These are phyloP conservation scores for Triplophysa rosa DNA, from an alignment of 2,113 vertebrate genomes.

Conservation along the genomic window DNA sequence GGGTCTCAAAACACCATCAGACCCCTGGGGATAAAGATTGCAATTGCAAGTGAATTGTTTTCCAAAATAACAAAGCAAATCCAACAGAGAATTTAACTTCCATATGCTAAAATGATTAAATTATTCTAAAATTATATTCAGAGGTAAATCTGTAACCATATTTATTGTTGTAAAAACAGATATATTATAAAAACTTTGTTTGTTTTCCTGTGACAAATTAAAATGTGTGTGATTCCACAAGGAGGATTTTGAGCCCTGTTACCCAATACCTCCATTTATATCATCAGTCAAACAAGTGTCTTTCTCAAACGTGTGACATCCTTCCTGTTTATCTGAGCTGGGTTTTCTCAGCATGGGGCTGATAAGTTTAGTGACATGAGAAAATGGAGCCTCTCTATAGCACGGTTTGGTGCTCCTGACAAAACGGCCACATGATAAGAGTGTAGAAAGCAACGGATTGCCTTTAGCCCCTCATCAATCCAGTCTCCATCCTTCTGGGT, in stretches of 20 bases:
- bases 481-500: conserved; percentile 58
- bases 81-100: too few relatives aligned
- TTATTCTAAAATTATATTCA: too few relatives aligned
- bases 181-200: too few relatives aligned
- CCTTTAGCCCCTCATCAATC: conserved; percentile 62
- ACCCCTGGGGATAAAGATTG: too few relatives aligned
- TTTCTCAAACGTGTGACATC: conserved; percentile 45
- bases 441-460: conserved; percentile 59
- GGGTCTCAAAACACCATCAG: too few relatives aligned
- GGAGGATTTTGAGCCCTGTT: not conserved
- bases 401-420: conserved; percentile 29
- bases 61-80: too few relatives aligned
- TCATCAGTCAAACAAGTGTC: conserved; percentile 43
- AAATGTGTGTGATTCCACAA: not conserved
- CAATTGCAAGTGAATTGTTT: too few relatives aligned
- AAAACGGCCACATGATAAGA: conserved; percentile 65
- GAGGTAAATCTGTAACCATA: too few relatives aligned
- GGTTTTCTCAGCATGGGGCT: conserved; percentile 44
- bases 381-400: conserved; percentile 41
- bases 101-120: too few relatives aligned
- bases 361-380: conserved; percentile 54
- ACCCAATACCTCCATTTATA: conserved; percentile 27
- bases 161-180: too few relatives aligned
- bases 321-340: conserved; percentile 55
- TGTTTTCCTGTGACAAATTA: not conserved